Conservation (phyloP, 2,888 invertebrate species). For the Homarus gammarus region DNA sequence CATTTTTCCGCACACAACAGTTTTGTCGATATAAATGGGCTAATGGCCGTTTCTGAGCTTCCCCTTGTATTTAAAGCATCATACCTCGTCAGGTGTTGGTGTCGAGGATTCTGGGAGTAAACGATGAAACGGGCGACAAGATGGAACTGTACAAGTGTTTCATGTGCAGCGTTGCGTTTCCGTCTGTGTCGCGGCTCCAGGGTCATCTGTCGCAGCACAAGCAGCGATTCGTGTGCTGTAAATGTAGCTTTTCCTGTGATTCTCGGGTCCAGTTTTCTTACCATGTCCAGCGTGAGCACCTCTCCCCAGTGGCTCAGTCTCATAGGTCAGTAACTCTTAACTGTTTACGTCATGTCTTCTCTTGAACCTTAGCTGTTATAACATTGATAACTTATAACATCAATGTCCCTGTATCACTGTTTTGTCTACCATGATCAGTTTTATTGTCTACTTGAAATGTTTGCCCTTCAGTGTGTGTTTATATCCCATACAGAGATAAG, state of each 20-base stretch:
- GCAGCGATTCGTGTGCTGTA: slow-evolving; percentile 64
- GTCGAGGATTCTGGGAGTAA: slow-evolving; percentile 64
- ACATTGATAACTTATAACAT: neutral
- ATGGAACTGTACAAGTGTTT: slow-evolving; percentile 73
- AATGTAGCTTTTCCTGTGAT: slow-evolving; percentile 71
- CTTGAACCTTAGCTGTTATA: neutral
- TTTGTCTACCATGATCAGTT: neutral
- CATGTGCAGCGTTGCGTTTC: slow-evolving; percentile 66
- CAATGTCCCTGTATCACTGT: neutral
- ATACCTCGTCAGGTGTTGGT: slow-evolving; percentile 56
- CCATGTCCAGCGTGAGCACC: slow-evolving; percentile 71
- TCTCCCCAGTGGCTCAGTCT: slow-evolving; percentile 37
- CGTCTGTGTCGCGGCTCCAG: slow-evolving; percentile 65
- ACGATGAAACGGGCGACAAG: slow-evolving; percentile 72
- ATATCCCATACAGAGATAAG: slow-evolving; percentile 22
- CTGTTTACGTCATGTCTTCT: neutral
- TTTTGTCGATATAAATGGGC: too few species aligned
- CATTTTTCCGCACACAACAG: too few species aligned
- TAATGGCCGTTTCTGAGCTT: too few species aligned
- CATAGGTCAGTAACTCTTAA: slow-evolving; percentile 11
- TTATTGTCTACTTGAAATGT: neutral
- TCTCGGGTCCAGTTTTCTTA: slow-evolving; percentile 67
- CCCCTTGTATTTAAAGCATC: neutral
- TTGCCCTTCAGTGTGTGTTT: neutral
- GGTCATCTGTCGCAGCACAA: slow-evolving; percentile 70